Conservation (phyloP, 2,113 vertebrate species). For the Myrmecobius fasciatus region DNA sequence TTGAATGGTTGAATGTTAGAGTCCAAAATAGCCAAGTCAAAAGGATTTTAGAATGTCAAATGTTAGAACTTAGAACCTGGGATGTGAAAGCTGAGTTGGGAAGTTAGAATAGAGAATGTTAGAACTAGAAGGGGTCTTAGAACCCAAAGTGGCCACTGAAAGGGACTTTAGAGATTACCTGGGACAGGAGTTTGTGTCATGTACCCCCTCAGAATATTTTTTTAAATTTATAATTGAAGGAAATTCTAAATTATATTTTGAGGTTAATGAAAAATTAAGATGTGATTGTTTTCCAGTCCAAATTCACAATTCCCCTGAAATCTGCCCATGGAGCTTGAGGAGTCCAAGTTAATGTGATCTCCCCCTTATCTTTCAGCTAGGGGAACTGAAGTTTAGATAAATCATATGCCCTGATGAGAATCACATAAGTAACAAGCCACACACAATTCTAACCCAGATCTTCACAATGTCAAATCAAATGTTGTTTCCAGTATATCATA, state of each 20-base stretch:
- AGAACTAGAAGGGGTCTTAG: background rate
- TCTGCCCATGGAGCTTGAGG: background rate
- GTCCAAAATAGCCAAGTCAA: background rate
- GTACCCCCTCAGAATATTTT: background rate
- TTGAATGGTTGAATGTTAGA: background rate
- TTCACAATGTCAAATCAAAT: no score
- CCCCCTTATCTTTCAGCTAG: no score
- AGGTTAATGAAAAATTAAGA: background rate
- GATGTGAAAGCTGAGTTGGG: background rate
- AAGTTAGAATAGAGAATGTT: background rate
- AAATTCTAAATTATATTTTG: background rate
- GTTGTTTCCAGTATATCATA: no score
- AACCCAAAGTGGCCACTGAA: background rate
- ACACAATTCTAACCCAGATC: no score
- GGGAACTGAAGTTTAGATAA: background rate
- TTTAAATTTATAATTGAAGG: background rate
- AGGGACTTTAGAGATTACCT: background rate
- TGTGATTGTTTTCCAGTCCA: background rate
- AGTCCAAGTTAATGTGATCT: background rate
- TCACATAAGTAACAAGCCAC: no score
- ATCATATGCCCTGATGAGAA: conserved; percentile 53
- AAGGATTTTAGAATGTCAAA: background rate
- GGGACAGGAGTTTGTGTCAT: background rate
- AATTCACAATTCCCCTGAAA: no score
- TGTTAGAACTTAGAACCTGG: background rate